phyloP scores from a whole-genome alignment of 2,888 invertebrate species.

The Synanthedon formicaeformis region DNA sequence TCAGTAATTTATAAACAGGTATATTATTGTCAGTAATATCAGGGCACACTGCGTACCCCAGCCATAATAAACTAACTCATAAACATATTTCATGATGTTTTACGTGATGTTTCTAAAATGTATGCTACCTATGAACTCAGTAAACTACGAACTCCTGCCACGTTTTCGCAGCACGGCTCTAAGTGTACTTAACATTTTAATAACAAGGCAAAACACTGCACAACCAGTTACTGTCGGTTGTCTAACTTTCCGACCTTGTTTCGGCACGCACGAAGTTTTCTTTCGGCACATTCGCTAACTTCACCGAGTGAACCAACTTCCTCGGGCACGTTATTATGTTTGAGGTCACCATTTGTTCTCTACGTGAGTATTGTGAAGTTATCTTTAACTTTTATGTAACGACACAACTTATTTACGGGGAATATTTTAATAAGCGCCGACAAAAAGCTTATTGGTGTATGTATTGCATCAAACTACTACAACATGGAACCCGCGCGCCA shows the following conservation, averaged over 20 bases:
- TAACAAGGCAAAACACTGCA: background rate
- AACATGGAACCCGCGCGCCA: too few species aligned
- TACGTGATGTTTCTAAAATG: too few species aligned
- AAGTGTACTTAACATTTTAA: background rate
- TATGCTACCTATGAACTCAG: too few species aligned
- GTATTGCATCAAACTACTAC: too few species aligned
- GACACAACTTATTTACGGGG: background rate
- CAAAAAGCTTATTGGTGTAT: too few species aligned
- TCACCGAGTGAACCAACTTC: background rate
- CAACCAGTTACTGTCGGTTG: background rate
- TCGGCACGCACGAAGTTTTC: background rate
- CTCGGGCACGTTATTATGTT: background rate
- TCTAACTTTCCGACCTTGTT: background rate
- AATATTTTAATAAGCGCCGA: background rate
- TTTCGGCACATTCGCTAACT: background rate
- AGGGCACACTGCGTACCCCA: too few species aligned
- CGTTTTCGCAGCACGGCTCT: background rate
- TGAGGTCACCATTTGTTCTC: background rate
- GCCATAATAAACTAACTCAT: too few species aligned
- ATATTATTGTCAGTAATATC: too few species aligned
- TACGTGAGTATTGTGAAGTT: background rate
- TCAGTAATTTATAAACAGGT: too few species aligned
- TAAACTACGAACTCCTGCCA: background rate
- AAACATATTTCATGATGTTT: too few species aligned
- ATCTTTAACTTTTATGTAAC: background rate